Conservation (phyloP, 2,113 vertebrate species). For the Clinocottus analis region DNA sequence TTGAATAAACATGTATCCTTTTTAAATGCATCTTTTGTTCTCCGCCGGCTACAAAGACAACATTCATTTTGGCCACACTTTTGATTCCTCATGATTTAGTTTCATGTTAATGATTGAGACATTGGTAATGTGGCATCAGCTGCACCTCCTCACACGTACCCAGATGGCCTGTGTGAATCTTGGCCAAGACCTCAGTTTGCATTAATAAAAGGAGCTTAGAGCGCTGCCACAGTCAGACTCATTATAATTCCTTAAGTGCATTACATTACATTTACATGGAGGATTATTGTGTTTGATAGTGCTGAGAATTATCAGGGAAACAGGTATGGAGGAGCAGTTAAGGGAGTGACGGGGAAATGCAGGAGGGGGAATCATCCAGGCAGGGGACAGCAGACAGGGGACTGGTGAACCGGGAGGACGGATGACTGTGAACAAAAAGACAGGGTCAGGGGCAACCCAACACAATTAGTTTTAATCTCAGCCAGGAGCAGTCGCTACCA, state of each 20-base stretch:
- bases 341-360: no score
- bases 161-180: constrained; percentile 60
- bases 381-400: no score
- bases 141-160: constrained; percentile 49
- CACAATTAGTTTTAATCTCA: no score
- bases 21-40: neutral
- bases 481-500: no score
- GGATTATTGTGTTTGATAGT: constrained; percentile 9
- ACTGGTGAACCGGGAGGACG: no score
- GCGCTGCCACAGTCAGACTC: constrained; percentile 44
- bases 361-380: no score
- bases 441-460: no score
- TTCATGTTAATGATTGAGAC: constrained; percentile 23
- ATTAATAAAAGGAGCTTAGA: constrained; percentile 49
- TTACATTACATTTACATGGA: constrained; percentile 34
- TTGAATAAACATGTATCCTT: neutral
- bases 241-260: constrained; percentile 48
- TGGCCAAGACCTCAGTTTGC: constrained; percentile 52
- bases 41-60: neutral
- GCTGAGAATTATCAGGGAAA: neutral
- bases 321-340: no score
- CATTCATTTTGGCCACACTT: constrained; percentile 6
- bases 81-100: neutral
- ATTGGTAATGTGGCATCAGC: constrained; percentile 44
- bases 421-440: no score